phyloP scores from a whole-genome alignment of 2,888 invertebrate genomes.

The Sycophila texana region DNA sequence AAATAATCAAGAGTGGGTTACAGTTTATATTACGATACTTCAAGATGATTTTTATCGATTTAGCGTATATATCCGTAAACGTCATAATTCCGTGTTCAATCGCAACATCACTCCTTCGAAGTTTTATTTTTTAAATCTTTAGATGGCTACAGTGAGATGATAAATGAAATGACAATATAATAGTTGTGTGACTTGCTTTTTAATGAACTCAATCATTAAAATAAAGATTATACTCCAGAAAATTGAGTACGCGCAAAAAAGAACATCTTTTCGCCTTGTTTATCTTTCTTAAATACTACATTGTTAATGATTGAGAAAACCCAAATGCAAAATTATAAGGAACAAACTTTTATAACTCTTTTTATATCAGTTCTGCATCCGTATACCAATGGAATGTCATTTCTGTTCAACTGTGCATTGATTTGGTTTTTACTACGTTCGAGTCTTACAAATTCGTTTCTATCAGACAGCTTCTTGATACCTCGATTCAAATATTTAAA shows the following conservation, averaged over 20 bases:
- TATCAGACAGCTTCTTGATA: not conserved
- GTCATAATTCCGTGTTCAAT: too few relatives aligned
- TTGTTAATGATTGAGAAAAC: not conserved
- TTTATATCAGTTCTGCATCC: constrained; percentile 22
- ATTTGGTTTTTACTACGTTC: not conserved
- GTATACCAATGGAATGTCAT: constrained; percentile 41
- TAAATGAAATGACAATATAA: constrained; percentile 8
- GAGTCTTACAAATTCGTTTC: not conserved
- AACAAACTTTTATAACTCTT: not conserved
- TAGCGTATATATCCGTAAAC: too few relatives aligned
- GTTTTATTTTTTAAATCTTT: too few relatives aligned
- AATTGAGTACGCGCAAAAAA: not conserved
- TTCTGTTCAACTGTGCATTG: not conserved
- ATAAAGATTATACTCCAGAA: not conserved
- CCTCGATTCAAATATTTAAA: not conserved
- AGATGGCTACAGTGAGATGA: too few relatives aligned
- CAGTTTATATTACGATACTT: too few relatives aligned
- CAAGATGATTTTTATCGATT: too few relatives aligned
- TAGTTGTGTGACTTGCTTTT: not conserved
- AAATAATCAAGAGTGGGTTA: too few relatives aligned
- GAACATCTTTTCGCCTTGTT: constrained; percentile 5
- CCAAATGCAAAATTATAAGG: constrained; percentile 10
- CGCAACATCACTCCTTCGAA: too few relatives aligned
- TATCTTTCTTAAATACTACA: not conserved
- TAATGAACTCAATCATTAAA: not conserved